Evolutionary conservation across 2,113 vertebrate genomes (phyloP).

Genomic region (Rhea americana): DNA sequence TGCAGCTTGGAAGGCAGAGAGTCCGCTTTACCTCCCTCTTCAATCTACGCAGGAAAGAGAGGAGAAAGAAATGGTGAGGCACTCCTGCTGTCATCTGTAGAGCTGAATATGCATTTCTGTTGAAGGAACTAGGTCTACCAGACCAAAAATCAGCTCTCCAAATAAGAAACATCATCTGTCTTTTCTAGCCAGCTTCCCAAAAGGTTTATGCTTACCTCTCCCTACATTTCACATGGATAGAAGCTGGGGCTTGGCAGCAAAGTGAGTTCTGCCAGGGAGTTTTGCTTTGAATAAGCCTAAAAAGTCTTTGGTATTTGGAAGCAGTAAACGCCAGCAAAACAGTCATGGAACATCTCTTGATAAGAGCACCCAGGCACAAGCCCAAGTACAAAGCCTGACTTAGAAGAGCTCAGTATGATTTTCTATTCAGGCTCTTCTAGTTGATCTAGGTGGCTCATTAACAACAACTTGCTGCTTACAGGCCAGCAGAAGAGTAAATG

Average conservation of each 20-base stretch:
- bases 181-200: neutral
- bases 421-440: neutral
- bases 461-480: neutral
- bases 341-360: neutral
- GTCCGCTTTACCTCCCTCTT: constrained; percentile 88
- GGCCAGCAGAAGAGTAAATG: neutral
- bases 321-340: neutral
- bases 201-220: neutral
- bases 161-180: neutral
- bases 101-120: neutral
- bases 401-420: neutral
- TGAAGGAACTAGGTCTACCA: neutral
- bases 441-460: neutral
- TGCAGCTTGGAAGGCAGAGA: constrained; percentile 79
- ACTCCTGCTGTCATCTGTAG: neutral
- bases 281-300: neutral
- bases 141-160: neutral
- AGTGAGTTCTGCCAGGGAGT: neutral
- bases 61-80: neutral
- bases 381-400: neutral
- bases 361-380: neutral
- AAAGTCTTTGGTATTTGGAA: constrained; percentile 16
- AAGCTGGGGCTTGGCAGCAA: neutral
- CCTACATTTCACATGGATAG: neutral
- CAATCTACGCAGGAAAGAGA: constrained; percentile 77